Conservation (phyloP, 2,113 vertebrate species). For the Myrmecophaga tridactyla region DNA sequence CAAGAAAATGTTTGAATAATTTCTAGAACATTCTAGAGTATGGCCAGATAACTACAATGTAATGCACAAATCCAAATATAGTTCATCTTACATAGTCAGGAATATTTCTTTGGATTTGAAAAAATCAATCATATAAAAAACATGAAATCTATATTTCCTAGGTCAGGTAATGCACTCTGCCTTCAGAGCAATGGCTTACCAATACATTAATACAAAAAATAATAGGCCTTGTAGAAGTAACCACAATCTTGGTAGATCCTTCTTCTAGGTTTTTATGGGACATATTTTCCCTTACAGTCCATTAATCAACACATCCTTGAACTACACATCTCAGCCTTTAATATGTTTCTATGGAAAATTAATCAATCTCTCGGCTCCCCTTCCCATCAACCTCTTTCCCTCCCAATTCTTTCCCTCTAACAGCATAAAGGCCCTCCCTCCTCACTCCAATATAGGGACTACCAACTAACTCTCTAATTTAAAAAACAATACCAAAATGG, state of each 20-base stretch:
- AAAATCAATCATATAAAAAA: neutral
- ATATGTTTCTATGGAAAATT: neutral
- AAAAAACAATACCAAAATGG: neutral
- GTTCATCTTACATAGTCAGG: neutral
- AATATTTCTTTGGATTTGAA: neutral
- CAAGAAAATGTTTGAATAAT: neutral
- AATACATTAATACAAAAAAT: neutral
- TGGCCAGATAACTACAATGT: neutral
- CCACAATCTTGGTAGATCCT: neutral
- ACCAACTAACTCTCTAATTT: neutral
- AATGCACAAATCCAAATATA: neutral
- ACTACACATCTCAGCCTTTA: neutral
- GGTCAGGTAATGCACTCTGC: neutral
- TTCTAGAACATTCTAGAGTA: conserved; percentile 5
- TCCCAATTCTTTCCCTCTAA: neutral
- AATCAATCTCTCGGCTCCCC: neutral
- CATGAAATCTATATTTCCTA: neutral
- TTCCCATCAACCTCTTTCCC: neutral
- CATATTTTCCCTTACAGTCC: neutral
- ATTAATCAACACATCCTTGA: neutral
- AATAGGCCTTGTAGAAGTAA: neutral
- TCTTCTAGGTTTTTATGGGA: neutral
- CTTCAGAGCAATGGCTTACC: neutral
- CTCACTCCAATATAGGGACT: neutral
- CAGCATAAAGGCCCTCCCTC: neutral